These are phyloP conservation scores for Thalpophila matura DNA, from an alignment of 2,888 invertebrate genomes.

Conservation along the genomic window DNA sequence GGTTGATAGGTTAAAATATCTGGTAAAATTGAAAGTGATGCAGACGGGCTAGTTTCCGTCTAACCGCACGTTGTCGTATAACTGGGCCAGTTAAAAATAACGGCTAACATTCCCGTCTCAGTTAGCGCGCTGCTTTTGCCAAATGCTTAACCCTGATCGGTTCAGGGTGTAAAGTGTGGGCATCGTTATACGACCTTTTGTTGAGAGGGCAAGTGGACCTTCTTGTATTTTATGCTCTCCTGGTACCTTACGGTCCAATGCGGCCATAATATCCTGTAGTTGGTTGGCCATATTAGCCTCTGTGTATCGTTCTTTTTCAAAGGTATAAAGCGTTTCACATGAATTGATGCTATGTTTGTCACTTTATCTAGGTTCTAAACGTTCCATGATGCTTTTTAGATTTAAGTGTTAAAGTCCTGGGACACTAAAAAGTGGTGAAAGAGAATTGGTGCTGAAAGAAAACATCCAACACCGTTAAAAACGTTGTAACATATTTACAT, in stretches of 20 bases:
- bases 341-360: no score
- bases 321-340: no score
- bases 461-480: no score
- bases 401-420: no score
- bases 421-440: no score
- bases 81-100: constrained; percentile 85
- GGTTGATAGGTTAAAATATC: constrained; percentile 38
- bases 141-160: constrained; percentile 71
- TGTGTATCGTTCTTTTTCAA: not conserved
- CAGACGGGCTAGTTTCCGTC: constrained; percentile 66
- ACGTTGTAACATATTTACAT: no score
- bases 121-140: constrained; percentile 67
- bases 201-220: constrained; percentile 8
- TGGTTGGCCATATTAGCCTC: not conserved
- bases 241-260: constrained; percentile 8
- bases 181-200: constrained; percentile 27
- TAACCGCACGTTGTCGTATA: constrained; percentile 80
- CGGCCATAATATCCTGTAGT: not conserved
- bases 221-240: constrained; percentile 8
- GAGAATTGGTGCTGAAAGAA: no score
- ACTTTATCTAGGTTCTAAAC: no score
- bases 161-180: constrained; percentile 57
- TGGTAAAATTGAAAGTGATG: constrained; percentile 54
- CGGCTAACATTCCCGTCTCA: constrained; percentile 68
- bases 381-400: no score